Conservation (phyloP, 2,113 vertebrate species). For the Psettodes erumei region DNA sequence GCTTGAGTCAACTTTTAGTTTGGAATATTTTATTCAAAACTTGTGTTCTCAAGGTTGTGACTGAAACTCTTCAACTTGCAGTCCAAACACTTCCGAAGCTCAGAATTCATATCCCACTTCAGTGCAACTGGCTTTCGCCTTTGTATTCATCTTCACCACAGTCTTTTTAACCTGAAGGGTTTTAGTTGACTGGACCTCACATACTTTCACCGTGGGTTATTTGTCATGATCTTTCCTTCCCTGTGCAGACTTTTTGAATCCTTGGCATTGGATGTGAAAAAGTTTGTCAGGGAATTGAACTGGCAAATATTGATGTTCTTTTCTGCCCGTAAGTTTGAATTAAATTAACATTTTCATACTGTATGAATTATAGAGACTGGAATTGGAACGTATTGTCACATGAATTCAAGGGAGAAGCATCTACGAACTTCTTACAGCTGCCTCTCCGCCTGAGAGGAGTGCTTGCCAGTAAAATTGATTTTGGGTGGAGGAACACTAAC, state of each 20-base stretch:
- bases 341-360: background rate
- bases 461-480: conserved; percentile 13
- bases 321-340: background rate
- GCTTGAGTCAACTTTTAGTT: no score
- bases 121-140: background rate
- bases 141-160: background rate
- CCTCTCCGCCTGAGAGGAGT: background rate
- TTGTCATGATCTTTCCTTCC: background rate
- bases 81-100: background rate
- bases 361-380: background rate
- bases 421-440: conserved; percentile 9
- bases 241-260: background rate
- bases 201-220: background rate
- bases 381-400: conserved; percentile 11
- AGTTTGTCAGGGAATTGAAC: background rate
- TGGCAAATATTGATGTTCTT: background rate
- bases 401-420: conserved; percentile 9
- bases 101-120: background rate
- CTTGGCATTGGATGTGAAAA: background rate
- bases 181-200: background rate
- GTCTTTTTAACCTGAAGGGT: background rate
- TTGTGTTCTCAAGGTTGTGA: background rate
- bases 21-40: background rate
- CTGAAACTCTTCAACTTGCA: background rate
- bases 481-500: conserved; percentile 17